Evolutionary conservation across 2,113 vertebrate genomes (phyloP), one percentile per base, ranked within the genome.

Genomic region (Oreochromis aureus): DNA sequence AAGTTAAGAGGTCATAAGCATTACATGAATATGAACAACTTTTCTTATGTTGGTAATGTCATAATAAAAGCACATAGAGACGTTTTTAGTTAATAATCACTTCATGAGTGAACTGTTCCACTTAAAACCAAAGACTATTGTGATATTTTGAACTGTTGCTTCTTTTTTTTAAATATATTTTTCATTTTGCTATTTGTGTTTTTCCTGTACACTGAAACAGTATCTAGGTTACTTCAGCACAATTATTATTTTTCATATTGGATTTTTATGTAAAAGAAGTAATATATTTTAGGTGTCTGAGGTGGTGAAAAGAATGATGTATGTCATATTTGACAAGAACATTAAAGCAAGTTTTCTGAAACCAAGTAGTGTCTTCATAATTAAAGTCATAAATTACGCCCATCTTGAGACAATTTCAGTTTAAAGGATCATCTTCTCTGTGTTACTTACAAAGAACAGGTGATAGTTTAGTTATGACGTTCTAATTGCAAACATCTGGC

Each of bases 271-370:
- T 92, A 86, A 88, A 84, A 93, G 54, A 94, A 93, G 76, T 96
- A 96, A 96, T 95, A 95, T 96, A 96, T 96, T 95, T 94, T 88
- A 90, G 36, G 78, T 69, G 76, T 91, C 79, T 79, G 81, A 73
- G 18, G n/a, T 89, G 79, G 51, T 80, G 44, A 84, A 71, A 86
- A 89, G 10, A 88, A 87, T 44, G 16, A 3, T 53, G 39, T 56
- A 48, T 90, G 86, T 85, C n/a, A 83, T 82, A 71, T 91, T 78
- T 89, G 84, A 90, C 81, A 85, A 87, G 16, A 53, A 44, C 61
- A 71, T 83, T 73, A 84, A 90, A 83, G 36, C 11, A 87, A 92
- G 73, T 83, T 88, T 90, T 91, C 80, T 2, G 11, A 58, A 66
- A 59, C 34, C 2, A 73, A 27, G 39, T 39, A 22, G 2, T 61